phyloP scores from a whole-genome alignment of 30 jellyfish, hydroid and myxozoan species.

The Nemopilema nomurai region DNA sequence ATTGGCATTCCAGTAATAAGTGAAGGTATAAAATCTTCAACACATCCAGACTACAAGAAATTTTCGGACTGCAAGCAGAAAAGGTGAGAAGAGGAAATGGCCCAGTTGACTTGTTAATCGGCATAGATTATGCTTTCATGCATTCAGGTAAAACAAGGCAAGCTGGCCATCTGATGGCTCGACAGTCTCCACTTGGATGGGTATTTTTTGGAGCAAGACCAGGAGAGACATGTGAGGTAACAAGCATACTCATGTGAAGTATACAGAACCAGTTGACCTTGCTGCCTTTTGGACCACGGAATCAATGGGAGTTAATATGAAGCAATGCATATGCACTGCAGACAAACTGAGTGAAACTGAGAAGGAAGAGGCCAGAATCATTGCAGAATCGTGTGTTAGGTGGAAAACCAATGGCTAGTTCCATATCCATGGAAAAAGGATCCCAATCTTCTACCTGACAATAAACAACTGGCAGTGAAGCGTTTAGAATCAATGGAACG shows the following conservation, averaged over 20 bases:
- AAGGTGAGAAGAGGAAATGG: slow-evolving; percentile 45
- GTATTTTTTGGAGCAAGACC: slow-evolving; percentile 57
- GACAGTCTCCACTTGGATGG: slow-evolving; percentile 76
- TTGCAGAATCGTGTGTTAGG: slow-evolving; percentile 45
- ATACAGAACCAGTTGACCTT: slow-evolving; percentile 57
- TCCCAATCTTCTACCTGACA: slow-evolving; percentile 67
- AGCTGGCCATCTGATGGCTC: slow-evolving; percentile 63
- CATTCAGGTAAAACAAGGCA: slow-evolving; percentile 63
- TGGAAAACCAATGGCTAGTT: slow-evolving; percentile 44
- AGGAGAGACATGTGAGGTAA: slow-evolving; percentile 31
- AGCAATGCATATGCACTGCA: slow-evolving; percentile 42
- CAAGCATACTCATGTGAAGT: slow-evolving; percentile 55
- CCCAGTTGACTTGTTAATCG: slow-evolving; percentile 63
- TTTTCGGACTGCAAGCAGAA: slow-evolving; percentile 30
- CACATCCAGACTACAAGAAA: slow-evolving; percentile 27
- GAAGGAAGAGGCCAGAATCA: slow-evolving; percentile 44
- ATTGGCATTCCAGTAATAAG: slow-evolving; percentile 56
- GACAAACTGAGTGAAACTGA: slow-evolving; percentile 32
- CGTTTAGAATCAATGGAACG: slow-evolving; percentile 48
- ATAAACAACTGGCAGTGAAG: slow-evolving; percentile 32
- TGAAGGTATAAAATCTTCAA: slow-evolving; percentile 36
- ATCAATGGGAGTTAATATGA: slow-evolving; percentile 57
- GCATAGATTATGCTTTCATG: slow-evolving; percentile 66
- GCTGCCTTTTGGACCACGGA: slow-evolving; percentile 72
- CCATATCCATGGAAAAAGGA: slow-evolving; percentile 78